These are phyloP conservation scores for Enteromius radiatus DNA, from an alignment of 2,797 vertebrate species.

Conservation along the genomic window DNA sequence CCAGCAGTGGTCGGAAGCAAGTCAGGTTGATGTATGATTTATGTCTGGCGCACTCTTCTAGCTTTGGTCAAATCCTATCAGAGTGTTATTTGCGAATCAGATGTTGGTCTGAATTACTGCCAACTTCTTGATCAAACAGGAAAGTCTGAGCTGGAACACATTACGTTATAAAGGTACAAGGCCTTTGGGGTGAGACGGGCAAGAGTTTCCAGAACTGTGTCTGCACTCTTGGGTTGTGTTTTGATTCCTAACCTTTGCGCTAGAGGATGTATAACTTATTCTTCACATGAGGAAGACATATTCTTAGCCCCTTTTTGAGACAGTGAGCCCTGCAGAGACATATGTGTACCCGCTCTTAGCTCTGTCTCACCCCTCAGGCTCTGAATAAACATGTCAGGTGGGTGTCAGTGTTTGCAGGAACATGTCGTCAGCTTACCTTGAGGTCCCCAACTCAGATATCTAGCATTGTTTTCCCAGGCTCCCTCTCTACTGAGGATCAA, in stretches of 20 bases:
- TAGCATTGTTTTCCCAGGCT: constrained; percentile 20
- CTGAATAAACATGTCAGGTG: constrained; percentile 43
- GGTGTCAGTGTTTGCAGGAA: constrained; percentile 49
- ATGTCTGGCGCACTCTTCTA: background rate
- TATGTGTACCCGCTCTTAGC: constrained; percentile 11
- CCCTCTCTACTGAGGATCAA: constrained; percentile 9
- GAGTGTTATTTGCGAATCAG: constrained; percentile 14
- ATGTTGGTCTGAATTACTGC: constrained; percentile 20
- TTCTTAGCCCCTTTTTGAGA: background rate
- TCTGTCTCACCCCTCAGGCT: constrained; percentile 13
- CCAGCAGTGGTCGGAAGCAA: constrained; percentile 11
- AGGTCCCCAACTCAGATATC: constrained; percentile 19
- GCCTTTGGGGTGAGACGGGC: background rate
- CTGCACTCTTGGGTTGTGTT: background rate
- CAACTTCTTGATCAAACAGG: constrained; percentile 22
- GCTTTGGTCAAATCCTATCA: constrained; percentile 12
- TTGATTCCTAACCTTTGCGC: background rate
- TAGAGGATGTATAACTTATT: background rate
- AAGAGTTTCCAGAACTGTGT: constrained; percentile 10
- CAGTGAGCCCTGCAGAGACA: constrained; percentile 15
- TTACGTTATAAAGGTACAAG: background rate
- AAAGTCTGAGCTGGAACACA: constrained; percentile 11
- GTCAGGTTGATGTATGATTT: constrained; percentile 5
- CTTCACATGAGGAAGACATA: constrained; percentile 18
- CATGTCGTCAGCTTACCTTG: constrained; percentile 24